Base-by-base conservation (phyloP, 2,888 invertebrate genomes). In the Sepiola atlantica region DNA sequence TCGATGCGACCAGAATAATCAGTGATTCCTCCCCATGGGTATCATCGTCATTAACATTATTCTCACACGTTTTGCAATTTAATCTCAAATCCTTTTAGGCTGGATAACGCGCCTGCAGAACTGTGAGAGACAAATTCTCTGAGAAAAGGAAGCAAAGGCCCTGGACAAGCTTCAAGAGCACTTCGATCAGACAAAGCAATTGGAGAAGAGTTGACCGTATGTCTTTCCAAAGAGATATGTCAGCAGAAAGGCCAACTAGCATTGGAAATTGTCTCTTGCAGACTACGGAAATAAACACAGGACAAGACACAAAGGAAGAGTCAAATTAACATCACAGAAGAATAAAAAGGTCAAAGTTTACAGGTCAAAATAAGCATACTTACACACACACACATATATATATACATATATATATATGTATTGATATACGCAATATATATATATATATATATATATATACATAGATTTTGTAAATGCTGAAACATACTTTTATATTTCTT, bases 141-240 rank as follows among this genome's bases (percentile, higher is more conserved):
- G 2, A 77, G 28, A 77, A n/a, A 77, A 77, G n/a, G 77, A 77
- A 77, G n/a, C 32, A 77, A 77, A 77, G 77, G 77, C n/a, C n/a
- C n/a, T 77, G 77, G n/a, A 77, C 77, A 77, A 77, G 77, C n/a
- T n/a, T 77, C n/a, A 77, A 77, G 77, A 77, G 77, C 77, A 77
- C 77, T 77, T 77, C 10, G 32, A 77, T n/a, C n/a, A 77, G 77
- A 77, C 77, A 77, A 77, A 77, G 77, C 77, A 77, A 77, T n/a
- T 77, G 16, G 77, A n/a, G 77, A n/a, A 77, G n/a, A 77, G 77
- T n/a, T 32, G 32, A n/a, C 77, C 77, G n/a, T n/a, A 77, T 77
- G 77, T 77, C 77, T 77, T 77, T 16, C n/a, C n/a, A 77, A 45
- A 45, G 2, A 45, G 77, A 77, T n/a, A n/a, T 77, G 77, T 77